Evolutionary conservation across 2,113 vertebrate genomes (phyloP).

Genomic region (Perca fluviatilis): DNA sequence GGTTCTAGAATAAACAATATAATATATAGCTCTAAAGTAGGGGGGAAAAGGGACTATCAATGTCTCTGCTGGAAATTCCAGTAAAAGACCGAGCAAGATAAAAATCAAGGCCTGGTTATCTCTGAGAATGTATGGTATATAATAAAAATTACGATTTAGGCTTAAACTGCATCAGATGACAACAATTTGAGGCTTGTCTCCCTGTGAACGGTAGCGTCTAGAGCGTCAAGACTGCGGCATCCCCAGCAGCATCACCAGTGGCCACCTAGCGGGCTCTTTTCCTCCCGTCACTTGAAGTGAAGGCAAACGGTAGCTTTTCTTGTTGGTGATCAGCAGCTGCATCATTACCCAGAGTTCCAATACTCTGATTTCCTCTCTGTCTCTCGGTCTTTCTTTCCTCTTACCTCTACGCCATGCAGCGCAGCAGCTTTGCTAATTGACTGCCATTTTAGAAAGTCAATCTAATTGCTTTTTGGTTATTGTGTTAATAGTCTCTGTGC

Average conservation of each 20-base stretch:
- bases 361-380: neutral
- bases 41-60: neutral
- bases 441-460: conserved; percentile 80
- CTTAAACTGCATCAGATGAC: neutral
- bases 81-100: neutral
- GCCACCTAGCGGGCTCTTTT: neutral
- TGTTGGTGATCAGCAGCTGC: neutral
- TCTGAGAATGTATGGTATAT: neutral
- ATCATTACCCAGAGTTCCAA: neutral
- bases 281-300: neutral
- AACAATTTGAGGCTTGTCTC: neutral
- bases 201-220: neutral
- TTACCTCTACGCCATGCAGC: neutral
- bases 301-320: neutral
- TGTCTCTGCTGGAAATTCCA: neutral
- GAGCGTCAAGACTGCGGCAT: neutral
- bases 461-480: conserved; percentile 81
- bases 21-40: neutral
- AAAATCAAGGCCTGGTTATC: neutral
- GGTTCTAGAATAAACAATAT: neutral
- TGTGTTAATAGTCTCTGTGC: conserved; percentile 72
- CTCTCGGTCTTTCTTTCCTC: conserved; percentile 12
- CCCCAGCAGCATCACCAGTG: neutral
- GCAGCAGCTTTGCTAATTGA: conserved; percentile 68
- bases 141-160: neutral